phyloP scores from a whole-genome alignment of 2,797 vertebrate genomes.

The Graptemys geographica region DNA sequence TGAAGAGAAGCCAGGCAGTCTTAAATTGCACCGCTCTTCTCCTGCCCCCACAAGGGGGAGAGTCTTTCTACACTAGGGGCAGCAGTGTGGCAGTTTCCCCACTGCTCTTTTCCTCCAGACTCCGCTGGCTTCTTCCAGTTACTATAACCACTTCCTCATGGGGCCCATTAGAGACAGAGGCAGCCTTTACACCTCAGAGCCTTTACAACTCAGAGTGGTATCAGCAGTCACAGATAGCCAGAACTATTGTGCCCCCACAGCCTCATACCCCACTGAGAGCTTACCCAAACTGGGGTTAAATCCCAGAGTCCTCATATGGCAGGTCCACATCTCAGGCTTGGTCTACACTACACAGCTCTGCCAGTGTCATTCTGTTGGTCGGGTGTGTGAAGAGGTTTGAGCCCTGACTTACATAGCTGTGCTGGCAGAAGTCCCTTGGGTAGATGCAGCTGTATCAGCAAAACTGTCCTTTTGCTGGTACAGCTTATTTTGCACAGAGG shows the following conservation, averaged over 20 bases:
- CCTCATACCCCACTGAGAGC: not conserved
- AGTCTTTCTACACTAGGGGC: not conserved
- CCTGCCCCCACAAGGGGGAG: not conserved
- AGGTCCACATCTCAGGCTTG: not conserved
- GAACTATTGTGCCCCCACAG: not conserved
- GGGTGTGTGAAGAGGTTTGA: not conserved
- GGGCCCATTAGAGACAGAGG: not conserved
- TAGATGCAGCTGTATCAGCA: constrained; percentile 10
- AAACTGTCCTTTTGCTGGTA: not conserved
- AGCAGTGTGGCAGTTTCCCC: not conserved
- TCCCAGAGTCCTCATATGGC: not conserved
- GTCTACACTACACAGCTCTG: not conserved
- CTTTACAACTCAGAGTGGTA: not conserved
- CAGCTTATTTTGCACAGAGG: not conserved
- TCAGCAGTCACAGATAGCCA: not conserved
- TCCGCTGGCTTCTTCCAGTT: not conserved
- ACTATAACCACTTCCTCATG: not conserved
- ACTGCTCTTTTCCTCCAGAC: not conserved
- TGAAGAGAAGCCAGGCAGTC: not conserved
- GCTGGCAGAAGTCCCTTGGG: not conserved
- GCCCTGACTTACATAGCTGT: not conserved
- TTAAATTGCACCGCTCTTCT: not conserved
- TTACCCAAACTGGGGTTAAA: not conserved
- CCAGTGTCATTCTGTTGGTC: not conserved
- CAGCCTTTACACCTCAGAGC: not conserved